Percentiles rank a stretch among this genome's conserved stretches.
Conservation (phyloP, 2,797 vertebrate genomes). For the Pipistrellus kuhlii region DNA sequence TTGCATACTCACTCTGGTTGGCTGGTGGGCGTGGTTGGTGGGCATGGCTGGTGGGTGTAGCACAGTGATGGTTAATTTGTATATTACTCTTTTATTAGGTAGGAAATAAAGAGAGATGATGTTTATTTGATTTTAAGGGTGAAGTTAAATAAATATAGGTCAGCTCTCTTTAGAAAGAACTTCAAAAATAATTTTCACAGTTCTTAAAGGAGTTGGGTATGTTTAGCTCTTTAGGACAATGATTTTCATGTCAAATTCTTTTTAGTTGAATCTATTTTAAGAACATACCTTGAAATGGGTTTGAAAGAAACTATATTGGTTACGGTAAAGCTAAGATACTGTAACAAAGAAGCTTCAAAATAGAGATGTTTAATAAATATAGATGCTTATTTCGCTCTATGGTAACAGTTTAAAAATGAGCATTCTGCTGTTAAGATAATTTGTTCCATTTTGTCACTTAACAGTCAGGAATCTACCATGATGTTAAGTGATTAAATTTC, state of each 20-base stretch:
- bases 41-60: too few relatives aligned
- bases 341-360: constrained; percentile 18
- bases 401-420: constrained; percentile 1
- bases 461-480: not conserved
- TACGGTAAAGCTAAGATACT: constrained; percentile 62
- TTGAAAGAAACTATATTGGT: constrained; percentile 31
- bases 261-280: constrained; percentile 65
- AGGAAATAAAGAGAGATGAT: too few relatives aligned
- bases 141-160: constrained; percentile 66
- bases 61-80: too few relatives aligned
- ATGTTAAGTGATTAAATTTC: not conserved
- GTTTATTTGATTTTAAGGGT: not conserved
- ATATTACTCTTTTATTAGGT: too few relatives aligned
- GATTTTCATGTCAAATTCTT: constrained; percentile 61
- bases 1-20: too few relatives aligned
- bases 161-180: constrained; percentile 39
- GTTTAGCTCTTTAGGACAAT: constrained; percentile 61
- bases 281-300: constrained; percentile 40
- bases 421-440: not conserved
- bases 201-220: constrained; percentile 56
- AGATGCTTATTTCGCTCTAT: not conserved
- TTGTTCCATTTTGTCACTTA: constrained; percentile 9
- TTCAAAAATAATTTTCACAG: constrained; percentile 64
- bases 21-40: too few relatives aligned
- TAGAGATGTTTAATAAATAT: not conserved